phyloP scores from a whole-genome alignment of 92 coral and sea anemone genomes.

The Bergia puertoricense region DNA sequence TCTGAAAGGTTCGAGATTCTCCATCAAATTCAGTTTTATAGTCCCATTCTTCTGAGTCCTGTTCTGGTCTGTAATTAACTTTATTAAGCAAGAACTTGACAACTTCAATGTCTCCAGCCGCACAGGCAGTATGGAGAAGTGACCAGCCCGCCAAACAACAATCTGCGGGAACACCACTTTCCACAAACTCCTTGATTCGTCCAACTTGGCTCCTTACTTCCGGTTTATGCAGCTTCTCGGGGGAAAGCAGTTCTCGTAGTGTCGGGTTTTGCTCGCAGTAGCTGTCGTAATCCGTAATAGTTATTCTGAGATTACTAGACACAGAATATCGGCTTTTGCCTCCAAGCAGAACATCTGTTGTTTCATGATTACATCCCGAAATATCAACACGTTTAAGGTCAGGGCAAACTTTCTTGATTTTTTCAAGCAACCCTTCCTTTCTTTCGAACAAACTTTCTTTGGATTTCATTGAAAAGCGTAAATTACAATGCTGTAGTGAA shows the following conservation, averaged over 20 bases:
- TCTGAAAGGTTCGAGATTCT: background rate
- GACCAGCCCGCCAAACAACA: background rate
- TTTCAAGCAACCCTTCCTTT: background rate
- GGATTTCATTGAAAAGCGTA: too few species aligned
- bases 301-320: background rate
- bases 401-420: background rate
- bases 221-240: background rate
- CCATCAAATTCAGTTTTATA: background rate
- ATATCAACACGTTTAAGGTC: background rate
- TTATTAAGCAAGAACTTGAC: background rate
- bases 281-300: background rate
- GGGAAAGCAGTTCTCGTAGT: background rate
- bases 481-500: too few species aligned
- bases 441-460: too few species aligned
- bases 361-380: background rate
- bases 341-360: slow-evolving; percentile 1
- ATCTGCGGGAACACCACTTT: background rate
- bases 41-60: background rate
- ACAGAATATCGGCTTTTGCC: background rate
- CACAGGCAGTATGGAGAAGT: slow-evolving; percentile 6
- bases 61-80: background rate
- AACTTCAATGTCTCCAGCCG: background rate
- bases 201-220: background rate
- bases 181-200: background rate
- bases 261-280: background rate